Base-by-base conservation (phyloP, 1,140 invertebrate species). In the Drosophila mojavensis region DNA sequence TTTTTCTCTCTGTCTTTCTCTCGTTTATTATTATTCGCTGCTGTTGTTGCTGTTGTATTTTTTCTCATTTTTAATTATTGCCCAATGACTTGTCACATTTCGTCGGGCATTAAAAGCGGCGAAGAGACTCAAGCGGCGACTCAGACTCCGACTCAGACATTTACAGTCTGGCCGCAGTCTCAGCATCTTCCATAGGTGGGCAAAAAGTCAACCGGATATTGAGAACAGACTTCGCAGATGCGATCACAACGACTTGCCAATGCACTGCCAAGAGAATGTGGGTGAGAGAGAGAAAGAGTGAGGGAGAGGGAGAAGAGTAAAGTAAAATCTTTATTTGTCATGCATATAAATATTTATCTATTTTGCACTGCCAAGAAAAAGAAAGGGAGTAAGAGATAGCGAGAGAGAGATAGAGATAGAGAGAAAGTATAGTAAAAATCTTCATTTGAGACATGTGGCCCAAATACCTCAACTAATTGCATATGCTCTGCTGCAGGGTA, bases 51-150 rank as follows among this genome's bases (percentile, higher is more conserved):
- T 80, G 71, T 62, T 17, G 17, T 17, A 17, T 80, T 11, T 78
- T 82, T 82, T 82, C 33, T 78, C 70, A 58, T 71, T 89, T 89
- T 89, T 89, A 89, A 89, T 89, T 89, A 90, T 89, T 89, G 84
- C 65, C 63, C 85, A 89, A 89, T 89, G 84, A 89, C 84, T 89
- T 89, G 81, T 83, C 84, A 89, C 84, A 80, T 80, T 89, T 83
- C 65, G 76, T 53, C 45, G 63, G 70, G 69, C 74, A 72, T 61
- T 72, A 66, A 71, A 58, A 76, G 26, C 55, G 75, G 41, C 81
- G 76, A 59, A 55, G 47, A 24, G 9, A 24, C 20, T 24, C 10
- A 50, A 61, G 45, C 73, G 61, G 56, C 51, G 48, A 26, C 28
- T 45, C 20, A 33, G 33, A 9, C 33, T 30, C 28, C 41, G 17